Evolutionary conservation across 1,140 invertebrate species (phyloP).

Genomic region (Cyrtorhinus lividipennis): DNA sequence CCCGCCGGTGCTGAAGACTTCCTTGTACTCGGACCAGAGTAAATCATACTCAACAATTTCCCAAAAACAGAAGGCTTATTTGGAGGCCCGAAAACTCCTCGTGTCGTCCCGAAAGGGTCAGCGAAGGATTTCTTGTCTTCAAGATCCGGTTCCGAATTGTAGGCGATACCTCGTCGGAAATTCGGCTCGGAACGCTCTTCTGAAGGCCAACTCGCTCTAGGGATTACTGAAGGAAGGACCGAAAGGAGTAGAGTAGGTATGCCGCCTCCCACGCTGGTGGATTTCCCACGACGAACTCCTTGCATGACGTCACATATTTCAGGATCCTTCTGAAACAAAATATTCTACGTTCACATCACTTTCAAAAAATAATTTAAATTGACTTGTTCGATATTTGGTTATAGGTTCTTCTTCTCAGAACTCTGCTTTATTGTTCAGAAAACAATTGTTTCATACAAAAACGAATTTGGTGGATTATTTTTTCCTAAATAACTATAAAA

Average conservation of each 20-base stretch:
- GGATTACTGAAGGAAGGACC: slow-evolving; percentile 55
- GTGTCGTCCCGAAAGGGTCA: not conserved
- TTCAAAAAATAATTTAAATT: too few species aligned
- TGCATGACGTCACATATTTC: too few species aligned
- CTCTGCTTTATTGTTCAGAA: too few species aligned
- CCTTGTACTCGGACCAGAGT: slow-evolving; percentile 33
- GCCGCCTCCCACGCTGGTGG: slow-evolving; percentile 50
- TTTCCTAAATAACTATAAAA: too few species aligned
- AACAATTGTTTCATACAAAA: too few species aligned
- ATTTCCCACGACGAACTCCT: slow-evolving; percentile 23
- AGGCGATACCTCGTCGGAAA: slow-evolving; percentile 34
- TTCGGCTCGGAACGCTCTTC: slow-evolving; percentile 21
- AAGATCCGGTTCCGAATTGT: slow-evolving; percentile 52
- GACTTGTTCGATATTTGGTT: too few species aligned
- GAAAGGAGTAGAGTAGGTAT: slow-evolving; percentile 51
- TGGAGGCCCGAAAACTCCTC: not conserved
- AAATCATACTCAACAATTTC: slow-evolving; percentile 32
- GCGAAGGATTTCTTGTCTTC: slow-evolving; percentile 28
- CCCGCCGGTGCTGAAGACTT: slow-evolving; percentile 37
- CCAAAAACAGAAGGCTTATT: slow-evolving; percentile 28
- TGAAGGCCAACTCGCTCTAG: slow-evolving; percentile 35
- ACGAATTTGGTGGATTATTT: too few species aligned
- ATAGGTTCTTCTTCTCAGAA: too few species aligned
- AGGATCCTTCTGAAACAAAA: too few species aligned
- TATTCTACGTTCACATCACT: too few species aligned